A percentile compares a stretch with the other conserved stretches of the same genome.
Evolutionary conservation across 2,797 vertebrate genomes (phyloP).

Genomic region (Enteromius argenteus): DNA sequence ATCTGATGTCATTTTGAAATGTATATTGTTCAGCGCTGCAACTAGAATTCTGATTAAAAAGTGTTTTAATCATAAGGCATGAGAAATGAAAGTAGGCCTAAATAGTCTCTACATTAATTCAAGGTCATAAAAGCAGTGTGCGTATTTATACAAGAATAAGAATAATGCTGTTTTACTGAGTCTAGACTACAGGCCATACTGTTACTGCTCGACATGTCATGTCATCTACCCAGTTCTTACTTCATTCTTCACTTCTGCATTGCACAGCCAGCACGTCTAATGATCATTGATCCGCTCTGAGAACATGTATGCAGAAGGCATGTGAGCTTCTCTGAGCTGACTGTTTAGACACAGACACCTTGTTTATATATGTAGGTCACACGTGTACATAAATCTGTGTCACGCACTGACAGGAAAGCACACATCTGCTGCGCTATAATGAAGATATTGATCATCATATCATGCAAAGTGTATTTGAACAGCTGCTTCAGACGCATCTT

Average conservation of each 20-base stretch:
- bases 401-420: conserved; percentile 43
- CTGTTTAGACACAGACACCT: background rate
- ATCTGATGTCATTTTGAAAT: background rate
- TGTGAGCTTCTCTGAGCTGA: conserved; percentile 11
- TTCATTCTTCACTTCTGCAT: background rate
- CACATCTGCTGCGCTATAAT: conserved; percentile 53
- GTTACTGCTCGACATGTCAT: background rate
- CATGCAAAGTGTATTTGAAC: conserved; percentile 78
- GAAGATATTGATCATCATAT: conserved; percentile 62
- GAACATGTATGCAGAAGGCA: background rate
- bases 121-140: background rate
- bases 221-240: background rate
- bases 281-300: conserved; percentile 4
- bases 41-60: background rate
- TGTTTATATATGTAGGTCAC: conserved; percentile 2
- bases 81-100: background rate
- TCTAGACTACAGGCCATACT: background rate
- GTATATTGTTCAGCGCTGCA: background rate
- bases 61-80: background rate
- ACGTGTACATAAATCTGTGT: conserved; percentile 63
- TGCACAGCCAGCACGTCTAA: background rate
- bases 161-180: background rate
- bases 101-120: background rate
- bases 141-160: background rate
- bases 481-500: conserved; percentile 87